Conservation (phyloP, 2,113 vertebrate genomes). For the Cervus canadensis region DNA sequence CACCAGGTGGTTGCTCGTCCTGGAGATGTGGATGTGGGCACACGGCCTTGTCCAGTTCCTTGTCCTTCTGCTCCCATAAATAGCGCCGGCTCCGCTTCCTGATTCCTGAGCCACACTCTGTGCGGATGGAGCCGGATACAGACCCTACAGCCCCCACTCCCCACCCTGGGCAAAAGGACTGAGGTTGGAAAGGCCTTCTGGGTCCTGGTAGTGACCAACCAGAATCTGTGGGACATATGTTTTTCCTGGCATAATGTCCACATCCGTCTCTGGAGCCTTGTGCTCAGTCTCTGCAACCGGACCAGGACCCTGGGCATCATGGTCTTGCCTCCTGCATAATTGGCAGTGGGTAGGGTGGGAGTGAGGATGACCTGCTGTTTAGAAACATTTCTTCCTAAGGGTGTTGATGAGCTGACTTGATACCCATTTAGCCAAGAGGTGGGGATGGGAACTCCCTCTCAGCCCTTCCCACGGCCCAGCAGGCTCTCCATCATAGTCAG, state of each 20-base stretch:
- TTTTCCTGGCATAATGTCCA: not conserved
- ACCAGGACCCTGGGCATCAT: accelerated
- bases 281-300: not conserved
- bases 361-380: not conserved
- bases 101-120: not conserved
- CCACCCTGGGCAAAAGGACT: not conserved
- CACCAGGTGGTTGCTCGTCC: not conserved
- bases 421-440: not conserved
- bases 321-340: not conserved
- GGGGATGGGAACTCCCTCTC: not conserved
- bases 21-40: not conserved
- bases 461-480: not conserved
- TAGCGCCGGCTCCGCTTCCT: not conserved
- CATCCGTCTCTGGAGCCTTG: accelerated
- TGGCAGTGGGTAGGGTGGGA: not conserved
- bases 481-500: not conserved
- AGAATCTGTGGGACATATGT: not conserved
- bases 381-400: not conserved
- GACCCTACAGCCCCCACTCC: not conserved
- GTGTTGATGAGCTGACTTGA: not conserved
- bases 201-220: not conserved
- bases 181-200: not conserved
- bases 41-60: not conserved
- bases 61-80: not conserved
- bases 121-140: not conserved